These are phyloP conservation scores for Pseudopodoces humilis DNA, from an alignment of 2,113 vertebrate genomes.

Conservation along the genomic window DNA sequence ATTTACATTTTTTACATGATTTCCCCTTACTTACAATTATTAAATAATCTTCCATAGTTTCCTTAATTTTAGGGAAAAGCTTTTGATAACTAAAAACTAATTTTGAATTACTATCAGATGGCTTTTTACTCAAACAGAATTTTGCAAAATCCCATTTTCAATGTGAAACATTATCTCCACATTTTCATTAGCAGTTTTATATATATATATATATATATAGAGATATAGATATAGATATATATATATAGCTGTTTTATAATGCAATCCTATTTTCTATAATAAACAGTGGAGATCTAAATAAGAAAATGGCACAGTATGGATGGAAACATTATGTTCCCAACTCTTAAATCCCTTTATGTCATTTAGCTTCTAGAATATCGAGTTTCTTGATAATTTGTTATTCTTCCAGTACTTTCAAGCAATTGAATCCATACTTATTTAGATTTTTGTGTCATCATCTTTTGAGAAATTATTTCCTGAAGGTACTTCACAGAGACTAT, in stretches of 20 bases:
- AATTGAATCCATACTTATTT: slow-evolving; percentile 19
- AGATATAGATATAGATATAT: background rate
- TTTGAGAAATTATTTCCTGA: slow-evolving; percentile 81
- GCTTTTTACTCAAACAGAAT: slow-evolving; percentile 3
- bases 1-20: slow-evolving; percentile 39
- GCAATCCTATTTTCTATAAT: background rate
- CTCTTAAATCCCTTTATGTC: background rate
- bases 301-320: background rate
- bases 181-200: background rate
- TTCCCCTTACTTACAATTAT: background rate
- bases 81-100: slow-evolving; percentile 21
- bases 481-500: slow-evolving; percentile 86
- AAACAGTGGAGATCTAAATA: background rate
- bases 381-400: background rate
- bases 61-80: background rate
- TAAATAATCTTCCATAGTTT: background rate
- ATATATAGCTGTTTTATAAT: background rate
- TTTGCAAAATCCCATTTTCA: slow-evolving; percentile 2
- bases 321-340: background rate
- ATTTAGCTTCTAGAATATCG: background rate
- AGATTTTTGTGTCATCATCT: slow-evolving; percentile 67
- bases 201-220: background rate
- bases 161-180: background rate
- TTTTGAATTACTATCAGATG: background rate
- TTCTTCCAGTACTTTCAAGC: background rate